Conservation (phyloP, 1,140 invertebrate species). For the Drosophila mayri region DNA sequence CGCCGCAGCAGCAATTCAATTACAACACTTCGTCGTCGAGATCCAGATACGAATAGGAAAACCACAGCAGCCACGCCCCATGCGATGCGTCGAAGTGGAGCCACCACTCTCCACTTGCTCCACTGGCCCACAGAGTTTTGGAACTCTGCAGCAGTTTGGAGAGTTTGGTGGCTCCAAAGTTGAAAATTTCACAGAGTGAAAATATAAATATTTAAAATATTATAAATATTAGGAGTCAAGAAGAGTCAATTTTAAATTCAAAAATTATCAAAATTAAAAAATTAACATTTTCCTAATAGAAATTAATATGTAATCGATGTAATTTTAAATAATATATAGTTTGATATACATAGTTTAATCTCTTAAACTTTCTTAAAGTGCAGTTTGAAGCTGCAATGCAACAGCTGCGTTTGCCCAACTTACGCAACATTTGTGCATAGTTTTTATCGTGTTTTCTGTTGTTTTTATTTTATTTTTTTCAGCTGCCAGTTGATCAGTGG, state of each 20-base stretch:
- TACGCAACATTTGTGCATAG: conserved; percentile 45
- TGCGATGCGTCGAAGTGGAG: conserved; percentile 44
- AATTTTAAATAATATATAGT: not conserved
- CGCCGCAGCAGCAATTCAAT: conserved; percentile 52
- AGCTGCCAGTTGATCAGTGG: conserved; percentile 33
- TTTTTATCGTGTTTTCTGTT: conserved; percentile 11
- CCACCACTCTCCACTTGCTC: conserved; percentile 20
- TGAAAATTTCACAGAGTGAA: conserved; percentile 1
- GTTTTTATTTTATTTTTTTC: not conserved
- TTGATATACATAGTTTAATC: too few species aligned
- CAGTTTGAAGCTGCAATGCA: conserved; percentile 19
- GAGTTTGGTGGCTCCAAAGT: too few species aligned
- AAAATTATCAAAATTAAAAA: not conserved
- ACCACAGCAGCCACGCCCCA: conserved; percentile 51
- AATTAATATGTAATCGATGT: not conserved
- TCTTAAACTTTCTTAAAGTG: conserved; percentile 1
- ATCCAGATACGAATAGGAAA: conserved; percentile 22
- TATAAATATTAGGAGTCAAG: not conserved
- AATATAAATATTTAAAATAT: not conserved
- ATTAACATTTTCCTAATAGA: not conserved
- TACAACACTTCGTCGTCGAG: conserved; percentile 45
- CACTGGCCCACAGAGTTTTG: conserved; percentile 51
- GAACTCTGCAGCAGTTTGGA: conserved; percentile 8
- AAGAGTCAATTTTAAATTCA: fast-evolving
- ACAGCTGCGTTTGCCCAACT: conserved; percentile 60